phyloP scores from a whole-genome alignment of 2,113 vertebrate species.

The Equus przewalskii region DNA sequence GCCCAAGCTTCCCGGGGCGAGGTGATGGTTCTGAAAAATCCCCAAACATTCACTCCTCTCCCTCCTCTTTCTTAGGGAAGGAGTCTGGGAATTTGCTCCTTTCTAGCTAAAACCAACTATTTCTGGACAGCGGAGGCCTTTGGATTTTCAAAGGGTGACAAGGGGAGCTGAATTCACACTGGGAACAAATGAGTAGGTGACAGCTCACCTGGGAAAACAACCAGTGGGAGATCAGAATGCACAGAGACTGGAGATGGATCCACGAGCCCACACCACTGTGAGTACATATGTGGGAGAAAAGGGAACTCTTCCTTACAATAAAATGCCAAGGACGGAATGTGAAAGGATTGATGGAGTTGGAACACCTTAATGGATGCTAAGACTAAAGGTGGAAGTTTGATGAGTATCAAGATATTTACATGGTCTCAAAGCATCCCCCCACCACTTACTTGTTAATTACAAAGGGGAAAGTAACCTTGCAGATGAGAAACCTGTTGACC shows the following conservation, averaged over 20 bases:
- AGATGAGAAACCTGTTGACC: neutral
- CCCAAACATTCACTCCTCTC: neutral
- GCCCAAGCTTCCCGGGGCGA: neutral
- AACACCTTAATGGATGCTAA: neutral
- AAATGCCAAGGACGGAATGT: neutral
- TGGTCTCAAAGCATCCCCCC: neutral
- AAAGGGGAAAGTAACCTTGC: neutral
- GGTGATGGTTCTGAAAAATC: neutral
- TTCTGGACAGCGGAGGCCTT: neutral
- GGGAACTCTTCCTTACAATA: neutral
- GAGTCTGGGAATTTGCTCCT: neutral
- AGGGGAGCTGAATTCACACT: neutral
- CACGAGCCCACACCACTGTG: neutral
- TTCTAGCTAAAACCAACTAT: neutral
- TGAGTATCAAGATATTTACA: neutral
- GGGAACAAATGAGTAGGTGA: neutral
- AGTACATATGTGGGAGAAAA: neutral
- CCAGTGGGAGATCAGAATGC: neutral
- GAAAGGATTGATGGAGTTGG: neutral
- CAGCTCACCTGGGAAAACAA: neutral
- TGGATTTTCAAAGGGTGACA: neutral
- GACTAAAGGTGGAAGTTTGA: neutral
- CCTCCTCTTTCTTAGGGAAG: neutral
- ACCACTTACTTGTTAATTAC: neutral
- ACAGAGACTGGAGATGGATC: neutral